These are phyloP conservation scores for Pempheris klunzingeri DNA, from an alignment of 2,797 vertebrate species.

Conservation along the genomic window DNA sequence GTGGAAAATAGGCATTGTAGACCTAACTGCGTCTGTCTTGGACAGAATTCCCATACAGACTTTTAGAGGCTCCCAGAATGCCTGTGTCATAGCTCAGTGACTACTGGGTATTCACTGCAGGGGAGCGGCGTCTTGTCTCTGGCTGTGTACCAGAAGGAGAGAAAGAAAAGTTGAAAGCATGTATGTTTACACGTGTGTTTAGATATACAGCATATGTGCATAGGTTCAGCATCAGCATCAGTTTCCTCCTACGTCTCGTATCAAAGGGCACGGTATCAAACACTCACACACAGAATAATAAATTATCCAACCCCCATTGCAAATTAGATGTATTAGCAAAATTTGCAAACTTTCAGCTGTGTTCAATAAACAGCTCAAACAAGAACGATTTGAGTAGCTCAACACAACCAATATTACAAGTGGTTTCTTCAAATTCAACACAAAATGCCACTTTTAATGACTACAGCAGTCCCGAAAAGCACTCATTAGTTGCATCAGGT, in stretches of 20 bases:
- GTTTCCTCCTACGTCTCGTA: constrained; percentile 8
- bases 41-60: constrained; percentile 58
- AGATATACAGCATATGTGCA: constrained; percentile 7
- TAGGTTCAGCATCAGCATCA: neutral
- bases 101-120: constrained; percentile 38
- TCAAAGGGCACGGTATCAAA: constrained; percentile 22
- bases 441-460: no score
- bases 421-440: no score
- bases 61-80: constrained; percentile 49
- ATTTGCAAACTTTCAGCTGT: no score
- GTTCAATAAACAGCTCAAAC: no score
- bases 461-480: no score
- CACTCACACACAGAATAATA: constrained; percentile 3
- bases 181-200: constrained; percentile 14
- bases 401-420: no score
- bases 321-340: no score
- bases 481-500: no score
- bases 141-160: constrained; percentile 30
- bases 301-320: no score
- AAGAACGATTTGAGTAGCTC: no score
- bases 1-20: constrained; percentile 49
- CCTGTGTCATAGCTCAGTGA: constrained; percentile 48
- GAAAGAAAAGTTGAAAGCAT: constrained; percentile 6
- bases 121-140: constrained; percentile 49
- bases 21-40: constrained; percentile 26